Conservation (phyloP, 2,113 vertebrate genomes). For the Chionis minor region DNA sequence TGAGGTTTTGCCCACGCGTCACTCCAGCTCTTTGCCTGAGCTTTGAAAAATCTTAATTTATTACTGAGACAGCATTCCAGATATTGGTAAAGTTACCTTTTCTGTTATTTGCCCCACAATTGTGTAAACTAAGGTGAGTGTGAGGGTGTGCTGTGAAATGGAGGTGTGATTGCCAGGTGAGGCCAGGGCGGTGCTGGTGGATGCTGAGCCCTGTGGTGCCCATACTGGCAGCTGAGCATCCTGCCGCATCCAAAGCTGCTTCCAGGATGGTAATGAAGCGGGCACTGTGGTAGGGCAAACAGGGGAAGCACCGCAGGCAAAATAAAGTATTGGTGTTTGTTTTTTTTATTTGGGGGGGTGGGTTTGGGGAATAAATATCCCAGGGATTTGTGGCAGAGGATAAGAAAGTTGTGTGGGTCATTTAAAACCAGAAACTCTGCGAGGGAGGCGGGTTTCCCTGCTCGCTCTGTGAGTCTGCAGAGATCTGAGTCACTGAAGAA, state of each 20-base stretch:
- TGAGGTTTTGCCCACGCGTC: not conserved
- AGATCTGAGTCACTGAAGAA: not conserved
- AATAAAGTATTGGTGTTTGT: not conserved
- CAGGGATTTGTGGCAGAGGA: not conserved
- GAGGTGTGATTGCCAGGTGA: not conserved
- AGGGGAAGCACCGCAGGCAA: not conserved
- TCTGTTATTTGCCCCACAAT: not conserved
- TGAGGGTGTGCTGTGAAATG: not conserved
- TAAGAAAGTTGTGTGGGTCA: not conserved
- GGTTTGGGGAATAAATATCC: too few relatives aligned
- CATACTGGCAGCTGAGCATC: not conserved
- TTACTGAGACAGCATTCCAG: not conserved
- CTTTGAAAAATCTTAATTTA: not conserved
- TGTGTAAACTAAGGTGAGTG: not conserved
- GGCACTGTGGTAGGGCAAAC: not conserved
- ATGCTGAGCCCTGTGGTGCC: accelerated
- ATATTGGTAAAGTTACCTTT: not conserved
- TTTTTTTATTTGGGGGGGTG: too few relatives aligned
- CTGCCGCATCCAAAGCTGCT: not conserved
- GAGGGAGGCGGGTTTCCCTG: not conserved
- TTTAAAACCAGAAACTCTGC: not conserved
- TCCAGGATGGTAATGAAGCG: not conserved
- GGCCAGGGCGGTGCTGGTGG: accelerated
- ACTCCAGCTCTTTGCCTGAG: not conserved
- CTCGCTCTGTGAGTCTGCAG: not conserved